Evolutionary conservation across 1,140 invertebrate genomes (phyloP), one percentile per base, ranked within the genome.

Genomic region (Temnothorax longispinosus): DNA sequence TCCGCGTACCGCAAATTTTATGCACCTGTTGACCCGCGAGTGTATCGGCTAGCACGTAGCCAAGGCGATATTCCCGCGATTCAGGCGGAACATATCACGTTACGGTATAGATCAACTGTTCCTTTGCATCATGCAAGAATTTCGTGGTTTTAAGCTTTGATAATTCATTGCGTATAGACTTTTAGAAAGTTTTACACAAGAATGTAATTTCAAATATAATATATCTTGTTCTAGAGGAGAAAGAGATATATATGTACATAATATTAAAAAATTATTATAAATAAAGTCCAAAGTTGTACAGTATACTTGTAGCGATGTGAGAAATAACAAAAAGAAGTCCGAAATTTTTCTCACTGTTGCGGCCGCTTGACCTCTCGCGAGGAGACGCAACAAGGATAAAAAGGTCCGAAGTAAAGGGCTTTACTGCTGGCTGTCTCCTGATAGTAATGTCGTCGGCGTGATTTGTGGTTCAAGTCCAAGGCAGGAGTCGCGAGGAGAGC

Each of bases 391-490:
- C 32, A 35, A 81, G 84, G 81, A 78, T 85, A 80, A 90, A 91
- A 67, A 38, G 21, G 13, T 69, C 76, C 86, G 38, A 92, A 91
- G 90, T 88, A 87, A 82, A 62, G 82, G 21, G 82, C 85, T 93
- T 93, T 93, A 93, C 89, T 91, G 88, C 90, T 87, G 76, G 65
- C 88, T 91, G 91, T 90, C 88, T 86, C 85, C 90, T 85, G 91
- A 90, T 92, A 91, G 92, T 87, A 91, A 92, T 88, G 91, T 91
- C 89, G 88, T 90, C 85, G 75, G 38, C 75, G 67, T 94, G 93
- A 94, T 93, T 94, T 94, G 92, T 93, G 90, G 89, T 87, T 78
- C 87, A 81, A 75, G 71, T 85, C 41, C 54, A 69, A 67, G 86
- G 85, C 72, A 87, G 88, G 88, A 85, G 84, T 85, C 76, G 27